A percentile compares a stretch with the other conserved stretches of the same genome.
phyloP scores from a whole-genome alignment of 2,797 vertebrate species.

The Carduelis carduelis region DNA sequence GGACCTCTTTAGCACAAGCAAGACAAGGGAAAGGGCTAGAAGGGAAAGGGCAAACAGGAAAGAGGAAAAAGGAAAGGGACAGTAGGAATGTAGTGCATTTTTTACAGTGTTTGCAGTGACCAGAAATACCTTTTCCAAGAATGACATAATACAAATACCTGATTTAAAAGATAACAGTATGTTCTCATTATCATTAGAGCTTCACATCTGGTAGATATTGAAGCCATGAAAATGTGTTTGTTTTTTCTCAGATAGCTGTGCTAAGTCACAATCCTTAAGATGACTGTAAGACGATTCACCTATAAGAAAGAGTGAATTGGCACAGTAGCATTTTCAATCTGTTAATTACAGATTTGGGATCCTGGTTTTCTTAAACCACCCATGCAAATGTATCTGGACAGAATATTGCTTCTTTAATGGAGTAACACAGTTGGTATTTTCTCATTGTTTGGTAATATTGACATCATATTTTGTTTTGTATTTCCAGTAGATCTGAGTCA shows the following conservation, averaged over 20 bases:
- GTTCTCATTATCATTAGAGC: background rate
- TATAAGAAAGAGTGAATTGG: background rate
- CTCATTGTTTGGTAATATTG: background rate
- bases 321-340: background rate
- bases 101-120: background rate
- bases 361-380: background rate
- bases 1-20: background rate
- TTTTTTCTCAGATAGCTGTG: background rate
- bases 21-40: background rate
- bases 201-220: background rate
- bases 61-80: background rate
- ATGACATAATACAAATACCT: background rate
- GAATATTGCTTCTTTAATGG: background rate
- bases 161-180: background rate
- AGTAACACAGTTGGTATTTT: background rate
- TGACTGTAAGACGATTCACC: background rate
- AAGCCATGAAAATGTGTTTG: background rate
- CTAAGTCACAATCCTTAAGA: background rate
- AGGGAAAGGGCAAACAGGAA: fast-evolving
- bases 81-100: background rate
- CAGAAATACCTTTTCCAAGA: background rate
- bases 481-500: slow-evolving; percentile 71
- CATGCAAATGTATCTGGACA: background rate
- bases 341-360: background rate
- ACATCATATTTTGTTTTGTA: slow-evolving; percentile 1